phyloP scores from a whole-genome alignment of 2,888 invertebrate species.

The Conus canariensis region DNA sequence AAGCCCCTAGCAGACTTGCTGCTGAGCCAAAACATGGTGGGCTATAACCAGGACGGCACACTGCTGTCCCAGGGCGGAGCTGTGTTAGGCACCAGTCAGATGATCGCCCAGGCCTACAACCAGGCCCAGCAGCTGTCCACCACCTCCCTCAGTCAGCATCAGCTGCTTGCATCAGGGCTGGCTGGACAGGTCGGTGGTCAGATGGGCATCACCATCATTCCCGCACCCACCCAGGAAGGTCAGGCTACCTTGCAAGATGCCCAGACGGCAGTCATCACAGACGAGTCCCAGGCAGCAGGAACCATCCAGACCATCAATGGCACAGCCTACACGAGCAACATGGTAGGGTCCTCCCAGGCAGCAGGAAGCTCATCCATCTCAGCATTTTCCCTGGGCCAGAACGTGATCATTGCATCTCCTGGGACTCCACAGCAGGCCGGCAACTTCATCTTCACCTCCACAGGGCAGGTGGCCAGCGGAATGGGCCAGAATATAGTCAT shows the following conservation, averaged over 20 bases:
- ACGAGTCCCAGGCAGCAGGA: slow-evolving; percentile 21
- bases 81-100: slow-evolving; percentile 49
- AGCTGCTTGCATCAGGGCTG: slow-evolving; percentile 43
- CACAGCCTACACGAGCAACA: neutral
- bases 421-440: slow-evolving; percentile 50
- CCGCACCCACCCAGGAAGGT: slow-evolving; percentile 43
- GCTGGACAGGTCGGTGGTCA: slow-evolving; percentile 45
- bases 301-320: slow-evolving; percentile 29
- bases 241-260: slow-evolving; percentile 38
- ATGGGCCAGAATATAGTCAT: slow-evolving; percentile 52
- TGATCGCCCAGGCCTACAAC: slow-evolving; percentile 55
- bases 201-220: slow-evolving; percentile 47
- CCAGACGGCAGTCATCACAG: slow-evolving; percentile 31
- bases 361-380: slow-evolving; percentile 28
- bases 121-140: slow-evolving; percentile 52
- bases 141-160: slow-evolving; percentile 44
- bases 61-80: slow-evolving; percentile 40
- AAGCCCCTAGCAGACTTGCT: slow-evolving; percentile 53
- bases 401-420: slow-evolving; percentile 53
- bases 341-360: slow-evolving; percentile 38
- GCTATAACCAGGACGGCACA: slow-evolving; percentile 47
- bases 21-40: slow-evolving; percentile 50
- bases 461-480: slow-evolving; percentile 36
- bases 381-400: slow-evolving; percentile 52
- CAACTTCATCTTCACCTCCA: slow-evolving; percentile 48